Evolutionary conservation across 1,140 invertebrate genomes (phyloP), one percentile per base, ranked within the genome.

Genomic region (Aleiodes sp.): DNA sequence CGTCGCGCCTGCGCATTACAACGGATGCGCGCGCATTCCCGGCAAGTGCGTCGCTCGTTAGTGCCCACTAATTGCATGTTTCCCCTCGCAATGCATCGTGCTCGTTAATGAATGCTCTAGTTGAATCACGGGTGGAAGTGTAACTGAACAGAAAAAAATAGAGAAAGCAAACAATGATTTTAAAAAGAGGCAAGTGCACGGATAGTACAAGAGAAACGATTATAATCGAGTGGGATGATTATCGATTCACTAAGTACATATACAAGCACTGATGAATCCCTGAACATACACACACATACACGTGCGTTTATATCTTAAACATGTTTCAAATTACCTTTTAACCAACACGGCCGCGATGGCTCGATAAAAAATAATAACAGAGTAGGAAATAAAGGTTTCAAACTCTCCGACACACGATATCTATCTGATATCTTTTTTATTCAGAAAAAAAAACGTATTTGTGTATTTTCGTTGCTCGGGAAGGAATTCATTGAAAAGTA

Each of bases 11-110:
- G 73, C 71, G 43, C 71, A 70, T 65, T 70, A 66, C 29, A 61
- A 29, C 9, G 26, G 16, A 19, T 33, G 39, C 31, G 60, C 31
- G 70, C 63, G 52, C 70, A 76, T 39, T 46, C 61, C 70, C 68
- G 72, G 70, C 75, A 81, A 80, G 72, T 75, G 76, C 74, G 71
- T 75, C 75, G 74, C 78, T 81, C 80, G 78, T 81, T 81, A 81
- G 80, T 81, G 73, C 66, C n/a, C 73, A 77, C 79, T 81, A 80
- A 81, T 81, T 81, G 80, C 79, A 73, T 75, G 73, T 41, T 65
- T 68, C 46, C 41, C 63, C 10, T 33, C 19, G 28, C 37, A 39
- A 14, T 28, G 24, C 12, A 8, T n/a, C 31, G 3, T 29, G 31
- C 61, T 70, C 71, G 69, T 74, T 73, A 76, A 78, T 76, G 73